A percentile compares a stretch with the other conserved stretches of the same genome.
Conservation (phyloP, 1,140 invertebrate genomes). For the Colletes gigas region DNA sequence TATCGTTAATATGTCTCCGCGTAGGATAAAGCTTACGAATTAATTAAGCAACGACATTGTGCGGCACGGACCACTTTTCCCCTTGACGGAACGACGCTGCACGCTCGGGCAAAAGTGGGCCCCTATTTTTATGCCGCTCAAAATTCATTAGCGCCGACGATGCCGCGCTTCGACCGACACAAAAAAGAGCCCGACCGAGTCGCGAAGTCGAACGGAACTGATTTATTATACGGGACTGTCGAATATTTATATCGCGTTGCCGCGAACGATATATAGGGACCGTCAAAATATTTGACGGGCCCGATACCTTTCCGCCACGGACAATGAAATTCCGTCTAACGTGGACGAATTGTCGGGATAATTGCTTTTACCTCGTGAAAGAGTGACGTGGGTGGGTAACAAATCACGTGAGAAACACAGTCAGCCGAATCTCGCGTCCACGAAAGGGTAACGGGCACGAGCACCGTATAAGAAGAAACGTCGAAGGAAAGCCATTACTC, state of each 20-base stretch:
- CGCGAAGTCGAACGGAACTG: constrained; percentile 24
- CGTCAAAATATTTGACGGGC: constrained; percentile 6
- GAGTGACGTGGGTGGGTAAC: constrained; percentile 22
- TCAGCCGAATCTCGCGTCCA: background rate
- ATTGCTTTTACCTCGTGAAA: constrained; percentile 15
- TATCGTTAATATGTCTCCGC: constrained; percentile 60
- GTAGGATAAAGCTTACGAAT: constrained; percentile 72
- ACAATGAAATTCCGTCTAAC: constrained; percentile 11
- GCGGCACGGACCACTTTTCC: constrained; percentile 3
- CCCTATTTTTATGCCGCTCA: constrained; percentile 16
- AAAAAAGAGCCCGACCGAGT: background rate
- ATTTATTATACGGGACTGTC: constrained; percentile 59
- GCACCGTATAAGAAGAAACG: background rate
- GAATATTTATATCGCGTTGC: constrained; percentile 46
- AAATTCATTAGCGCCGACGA: constrained; percentile 37
- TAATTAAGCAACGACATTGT: constrained; percentile 66
- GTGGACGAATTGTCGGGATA: constrained; percentile 8
- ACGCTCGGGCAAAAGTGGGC: background rate
- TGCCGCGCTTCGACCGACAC: background rate
- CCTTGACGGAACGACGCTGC: constrained; percentile 14
- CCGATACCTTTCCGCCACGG: background rate
- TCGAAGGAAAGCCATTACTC: constrained; percentile 15
- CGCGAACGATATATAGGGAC: background rate
- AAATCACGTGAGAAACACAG: background rate
- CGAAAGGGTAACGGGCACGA: background rate